Evolutionary conservation across 1,140 invertebrate species (phyloP), one percentile per base, ranked within the genome.

Genomic region (Listronotus oregonensis): DNA sequence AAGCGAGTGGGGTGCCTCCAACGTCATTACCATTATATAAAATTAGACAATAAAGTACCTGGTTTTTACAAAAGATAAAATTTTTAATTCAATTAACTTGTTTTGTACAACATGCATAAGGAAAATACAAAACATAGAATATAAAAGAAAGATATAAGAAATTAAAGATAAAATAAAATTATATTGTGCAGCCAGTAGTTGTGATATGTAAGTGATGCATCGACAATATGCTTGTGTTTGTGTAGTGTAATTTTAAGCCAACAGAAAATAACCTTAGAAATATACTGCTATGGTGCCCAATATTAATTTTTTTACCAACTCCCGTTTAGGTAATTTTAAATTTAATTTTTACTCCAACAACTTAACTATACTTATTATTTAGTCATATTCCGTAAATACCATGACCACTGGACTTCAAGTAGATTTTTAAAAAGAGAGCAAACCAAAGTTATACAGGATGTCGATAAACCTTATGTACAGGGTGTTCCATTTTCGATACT

Each of bases 141-240:
- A 7, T 32, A 39, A 8, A 34, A 14, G 12, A 12, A 34, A 51
- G n/a, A 32, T 37, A 39, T 7, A 54, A 54, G 11, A 34, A 37
- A 14, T 34, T 15, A 21, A 51, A 31, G 21, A 21, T 31, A 54
- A 54, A 39, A 54, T 37, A 34, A 34, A 54, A 61, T 14, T 42
- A 42, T 57, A 32, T 18, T 65, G 69, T 72, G 68, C 70, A 70
- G 70, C 67, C 67, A 67, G 55, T 67, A 64, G 66, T 65, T 69
- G 61, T 58, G 55, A 57, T 37, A 61, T 34, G 46, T 62, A 34
- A 68, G 34, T 47, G 49, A 57, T 27, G 31, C 18, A 49, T 2
- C 5, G 15, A 12, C n/a, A 52, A 61, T 71, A 57, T 65, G 60
- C 49, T 64, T 67, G 67, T 67, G 55, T 64, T 69, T 57, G 46